phyloP scores from a whole-genome alignment of 1,140 invertebrate genomes.

The Adoxophyes honmai region DNA sequence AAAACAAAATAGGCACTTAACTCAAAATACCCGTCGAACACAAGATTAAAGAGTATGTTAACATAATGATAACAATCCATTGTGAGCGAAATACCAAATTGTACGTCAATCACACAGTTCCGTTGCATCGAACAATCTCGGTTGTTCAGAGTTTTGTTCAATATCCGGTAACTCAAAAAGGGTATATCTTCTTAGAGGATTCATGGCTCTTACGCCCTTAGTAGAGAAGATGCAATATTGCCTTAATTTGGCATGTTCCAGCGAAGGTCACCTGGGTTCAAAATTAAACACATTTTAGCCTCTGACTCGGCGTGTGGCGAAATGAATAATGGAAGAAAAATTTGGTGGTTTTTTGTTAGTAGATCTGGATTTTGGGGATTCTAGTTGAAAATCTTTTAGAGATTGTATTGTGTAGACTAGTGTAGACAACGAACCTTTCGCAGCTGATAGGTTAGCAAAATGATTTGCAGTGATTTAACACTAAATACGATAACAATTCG shows the following conservation, averaged over 20 bases:
- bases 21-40: background rate
- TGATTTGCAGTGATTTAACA: no score
- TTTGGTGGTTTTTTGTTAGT: no score
- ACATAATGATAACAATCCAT: slow-evolving; percentile 59
- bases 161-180: no score
- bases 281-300: slow-evolving; percentile 25
- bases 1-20: slow-evolving; percentile 1
- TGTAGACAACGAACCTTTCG: no score
- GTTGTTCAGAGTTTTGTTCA: slow-evolving; percentile 31
- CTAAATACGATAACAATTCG: no score
- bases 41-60: slow-evolving; percentile 40
- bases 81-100: slow-evolving; percentile 53
- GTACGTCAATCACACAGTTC: slow-evolving; percentile 59
- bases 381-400: no score
- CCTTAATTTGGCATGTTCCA: slow-evolving; percentile 63
- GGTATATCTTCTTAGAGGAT: no score
- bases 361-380: no score
- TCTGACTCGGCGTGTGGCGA: slow-evolving; percentile 26
- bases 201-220: no score
- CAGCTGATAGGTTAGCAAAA: no score
- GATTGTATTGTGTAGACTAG: no score
- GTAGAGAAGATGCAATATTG: slow-evolving; percentile 69
- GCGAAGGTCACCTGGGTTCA: slow-evolving; percentile 50
- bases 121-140: slow-evolving; percentile 34
- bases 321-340: background rate